These are phyloP conservation scores for Meganola albula DNA, from an alignment of 2,888 invertebrate species.

Conservation along the genomic window DNA sequence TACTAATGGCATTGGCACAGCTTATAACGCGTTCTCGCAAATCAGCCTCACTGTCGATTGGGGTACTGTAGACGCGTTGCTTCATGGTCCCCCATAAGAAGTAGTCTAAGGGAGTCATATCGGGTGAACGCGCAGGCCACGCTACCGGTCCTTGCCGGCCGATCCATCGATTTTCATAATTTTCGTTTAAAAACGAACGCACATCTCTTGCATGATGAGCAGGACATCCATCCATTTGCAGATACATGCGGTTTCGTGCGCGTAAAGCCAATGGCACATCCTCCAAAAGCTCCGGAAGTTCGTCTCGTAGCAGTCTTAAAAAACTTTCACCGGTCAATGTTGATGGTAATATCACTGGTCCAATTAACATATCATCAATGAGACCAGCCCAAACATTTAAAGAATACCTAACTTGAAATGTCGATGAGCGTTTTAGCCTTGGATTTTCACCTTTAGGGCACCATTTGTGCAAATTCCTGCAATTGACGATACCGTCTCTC, in stretches of 20 bases:
- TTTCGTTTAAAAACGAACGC: conserved; percentile 2
- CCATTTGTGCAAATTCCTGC: conserved; percentile 6
- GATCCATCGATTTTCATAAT: conserved; percentile 2
- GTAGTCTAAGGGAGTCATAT: not conserved
- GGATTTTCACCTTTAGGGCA: conserved; percentile 6
- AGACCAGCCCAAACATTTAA: conserved; percentile 10
- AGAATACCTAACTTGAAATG: conserved; percentile 4
- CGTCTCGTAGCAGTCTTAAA: conserved; percentile 11
- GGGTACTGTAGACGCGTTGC: not conserved
- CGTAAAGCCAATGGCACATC: conserved; percentile 2
- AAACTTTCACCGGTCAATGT: conserved; percentile 5
- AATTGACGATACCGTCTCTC: conserved; percentile 6
- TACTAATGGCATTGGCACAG: not conserved
- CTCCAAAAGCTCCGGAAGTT: conserved; percentile 7
- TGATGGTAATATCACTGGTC: conserved; percentile 5
- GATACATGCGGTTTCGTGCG: conserved; percentile 1
- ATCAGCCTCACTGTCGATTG: not conserved
- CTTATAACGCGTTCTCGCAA: conserved; percentile 1
- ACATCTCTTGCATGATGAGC: not conserved
- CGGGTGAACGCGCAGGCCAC: conserved; percentile 1
- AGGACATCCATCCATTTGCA: not conserved
- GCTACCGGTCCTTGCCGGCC: conserved; percentile 3
- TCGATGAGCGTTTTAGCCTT: conserved; percentile 1
- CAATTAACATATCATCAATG: conserved; percentile 8
- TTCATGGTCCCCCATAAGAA: not conserved